Conservation (phyloP, 1,140 invertebrate species). For the Leptopilina clavipes region DNA sequence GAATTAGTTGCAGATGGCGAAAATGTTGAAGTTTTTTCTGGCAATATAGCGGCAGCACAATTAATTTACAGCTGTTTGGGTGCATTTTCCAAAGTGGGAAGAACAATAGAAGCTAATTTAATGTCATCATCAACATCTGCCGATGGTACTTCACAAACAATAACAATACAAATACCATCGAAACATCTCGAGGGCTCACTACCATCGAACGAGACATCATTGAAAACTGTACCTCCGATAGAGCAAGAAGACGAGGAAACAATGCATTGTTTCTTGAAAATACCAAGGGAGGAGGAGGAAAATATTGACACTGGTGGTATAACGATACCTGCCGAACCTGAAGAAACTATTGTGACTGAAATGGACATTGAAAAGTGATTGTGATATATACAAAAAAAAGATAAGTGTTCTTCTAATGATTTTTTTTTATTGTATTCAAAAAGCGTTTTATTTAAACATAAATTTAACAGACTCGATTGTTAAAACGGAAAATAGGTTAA, state of each 20-base stretch:
- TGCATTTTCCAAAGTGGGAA: conserved; percentile 70
- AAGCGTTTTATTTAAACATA: neutral
- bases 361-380: conserved; percentile 50
- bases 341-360: conserved; percentile 50
- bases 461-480: no score
- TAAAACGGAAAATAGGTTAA: no score
- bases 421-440: neutral
- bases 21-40: conserved; percentile 71
- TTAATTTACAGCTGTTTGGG: conserved; percentile 76
- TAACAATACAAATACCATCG: conserved; percentile 73
- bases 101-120: conserved; percentile 69
- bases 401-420: neutral
- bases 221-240: conserved; percentile 57
- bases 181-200: conserved; percentile 65
- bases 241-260: conserved; percentile 72
- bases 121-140: conserved; percentile 72
- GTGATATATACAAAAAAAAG: neutral
- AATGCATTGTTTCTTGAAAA: conserved; percentile 74
- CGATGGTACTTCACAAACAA: conserved; percentile 73
- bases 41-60: conserved; percentile 75
- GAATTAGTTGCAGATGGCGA: conserved; percentile 53
- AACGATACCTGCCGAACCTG: conserved; percentile 76
- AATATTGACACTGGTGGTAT: conserved; percentile 79
- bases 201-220: conserved; percentile 57
- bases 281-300: conserved; percentile 74